These are phyloP conservation scores for Pasiphila rectangulata DNA, from an alignment of 2,888 invertebrate genomes.

Conservation along the genomic window DNA sequence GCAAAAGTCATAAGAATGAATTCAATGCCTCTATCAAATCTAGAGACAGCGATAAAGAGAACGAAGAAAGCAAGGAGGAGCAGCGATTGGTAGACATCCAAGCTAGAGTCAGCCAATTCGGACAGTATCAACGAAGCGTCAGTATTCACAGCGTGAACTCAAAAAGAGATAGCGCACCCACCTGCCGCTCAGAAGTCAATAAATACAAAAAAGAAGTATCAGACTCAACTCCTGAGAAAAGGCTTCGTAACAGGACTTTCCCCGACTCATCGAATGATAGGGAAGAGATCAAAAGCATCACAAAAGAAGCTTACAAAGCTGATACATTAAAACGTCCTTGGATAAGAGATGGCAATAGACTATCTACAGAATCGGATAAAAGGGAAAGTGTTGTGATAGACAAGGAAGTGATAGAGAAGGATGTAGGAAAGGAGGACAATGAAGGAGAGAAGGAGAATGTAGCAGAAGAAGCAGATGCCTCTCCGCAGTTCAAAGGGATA, in stretches of 20 bases:
- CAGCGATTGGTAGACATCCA: conserved; percentile 69
- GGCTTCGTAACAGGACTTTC: conserved; percentile 73
- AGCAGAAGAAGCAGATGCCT: conserved; percentile 62
- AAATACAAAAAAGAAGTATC: conserved; percentile 78
- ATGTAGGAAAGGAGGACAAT: conserved; percentile 56
- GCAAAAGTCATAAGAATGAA: conserved; percentile 67
- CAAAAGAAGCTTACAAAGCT: conserved; percentile 71
- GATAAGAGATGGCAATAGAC: conserved; percentile 66
- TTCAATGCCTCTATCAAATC: conserved; percentile 80
- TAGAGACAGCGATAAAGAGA: conserved; percentile 88
- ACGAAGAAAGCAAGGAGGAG: conserved; percentile 70
- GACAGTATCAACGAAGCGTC: conserved; percentile 70
- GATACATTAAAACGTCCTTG: conserved; percentile 72
- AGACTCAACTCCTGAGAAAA: conserved; percentile 75
- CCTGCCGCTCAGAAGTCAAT: conserved; percentile 65
- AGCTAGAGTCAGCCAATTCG: conserved; percentile 70
- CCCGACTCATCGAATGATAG: conserved; percentile 74
- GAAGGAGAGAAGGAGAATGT: conserved; percentile 58
- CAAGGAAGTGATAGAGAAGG: conserved; percentile 70
- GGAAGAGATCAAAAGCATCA: conserved; percentile 68
- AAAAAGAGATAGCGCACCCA: conserved; percentile 70
- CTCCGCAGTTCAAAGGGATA: conserved; percentile 85
- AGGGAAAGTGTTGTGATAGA: conserved; percentile 69
- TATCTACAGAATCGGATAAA: conserved; percentile 61
- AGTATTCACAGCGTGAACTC: conserved; percentile 68